Conservation (phyloP, 1,140 invertebrate genomes). For the Drosophila arawakana region DNA sequence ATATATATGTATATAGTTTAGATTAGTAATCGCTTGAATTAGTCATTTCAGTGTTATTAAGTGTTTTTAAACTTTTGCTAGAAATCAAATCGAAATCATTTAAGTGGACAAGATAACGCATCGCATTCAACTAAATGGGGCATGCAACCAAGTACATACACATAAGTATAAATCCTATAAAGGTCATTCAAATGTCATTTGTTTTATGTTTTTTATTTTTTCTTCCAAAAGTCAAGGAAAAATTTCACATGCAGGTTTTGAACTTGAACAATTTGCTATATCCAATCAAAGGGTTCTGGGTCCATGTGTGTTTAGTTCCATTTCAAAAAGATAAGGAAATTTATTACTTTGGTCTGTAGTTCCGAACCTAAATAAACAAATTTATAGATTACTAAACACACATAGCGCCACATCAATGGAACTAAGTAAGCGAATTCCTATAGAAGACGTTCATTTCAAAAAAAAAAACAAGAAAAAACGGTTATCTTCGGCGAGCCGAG, state of each 20-base stretch:
- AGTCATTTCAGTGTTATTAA: not conserved
- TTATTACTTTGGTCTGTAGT: not conserved
- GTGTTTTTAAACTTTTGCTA: constrained; percentile 57
- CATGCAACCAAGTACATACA: constrained; percentile 68
- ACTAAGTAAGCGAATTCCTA: constrained; percentile 13
- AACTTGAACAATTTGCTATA: constrained; percentile 32
- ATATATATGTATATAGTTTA: not conserved
- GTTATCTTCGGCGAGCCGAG: too few species aligned
- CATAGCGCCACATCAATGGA: constrained; percentile 4
- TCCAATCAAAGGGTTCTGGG: constrained; percentile 44
- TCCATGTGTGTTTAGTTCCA: constrained; percentile 19
- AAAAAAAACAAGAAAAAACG: too few species aligned
- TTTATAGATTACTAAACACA: constrained; percentile 15
- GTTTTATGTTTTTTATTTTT: constrained; percentile 21
- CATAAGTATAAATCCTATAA: constrained; percentile 59
- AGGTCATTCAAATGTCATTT: constrained; percentile 24
- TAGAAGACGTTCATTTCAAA: constrained; percentile 24
- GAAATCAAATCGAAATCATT: constrained; percentile 62
- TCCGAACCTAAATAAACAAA: not conserved
- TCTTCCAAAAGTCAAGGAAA: constrained; percentile 43
- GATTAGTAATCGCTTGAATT: constrained; percentile 50
- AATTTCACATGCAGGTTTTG: constrained; percentile 57
- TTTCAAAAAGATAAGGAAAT: not conserved
- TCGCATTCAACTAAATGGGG: constrained; percentile 71
- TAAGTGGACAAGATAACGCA: constrained; percentile 73